Conservation (phyloP, 1,140 invertebrate genomes). For the Pentalonia nigronervosa region DNA sequence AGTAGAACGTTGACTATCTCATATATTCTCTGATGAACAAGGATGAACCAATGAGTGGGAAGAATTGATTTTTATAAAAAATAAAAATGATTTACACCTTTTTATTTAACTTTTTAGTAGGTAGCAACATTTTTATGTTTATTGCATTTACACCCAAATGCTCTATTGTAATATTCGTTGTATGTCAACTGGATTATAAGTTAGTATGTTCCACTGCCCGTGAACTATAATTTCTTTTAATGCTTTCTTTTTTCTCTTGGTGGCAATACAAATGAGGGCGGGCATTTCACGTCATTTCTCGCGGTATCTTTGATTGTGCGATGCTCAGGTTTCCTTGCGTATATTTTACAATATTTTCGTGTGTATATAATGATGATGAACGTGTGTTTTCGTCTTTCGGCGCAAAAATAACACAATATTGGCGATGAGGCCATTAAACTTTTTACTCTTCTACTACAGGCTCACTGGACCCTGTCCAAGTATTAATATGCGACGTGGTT, state of each 20-base stretch:
- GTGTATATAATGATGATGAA: neutral
- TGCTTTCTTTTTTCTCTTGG: neutral
- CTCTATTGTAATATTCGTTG: neutral
- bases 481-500: neutral
- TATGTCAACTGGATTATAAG: neutral
- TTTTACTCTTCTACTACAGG: neutral
- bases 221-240: neutral
- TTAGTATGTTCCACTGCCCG: neutral
- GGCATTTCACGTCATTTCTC: neutral
- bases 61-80: neutral
- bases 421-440: neutral
- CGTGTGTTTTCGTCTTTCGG: neutral
- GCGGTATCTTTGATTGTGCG: neutral
- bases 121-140: neutral
- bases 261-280: neutral
- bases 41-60: too few species aligned
- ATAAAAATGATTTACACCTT: neutral
- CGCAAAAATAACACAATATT: conserved; percentile 22
- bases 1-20: neutral
- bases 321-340: neutral
- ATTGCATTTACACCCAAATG: neutral
- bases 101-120: neutral
- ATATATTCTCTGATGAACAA: neutral
- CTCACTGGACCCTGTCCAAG: conserved; percentile 10
- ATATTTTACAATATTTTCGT: neutral